Base-by-base conservation (phyloP, 1,140 invertebrate genomes). In the Temnothorax longispinosus region DNA sequence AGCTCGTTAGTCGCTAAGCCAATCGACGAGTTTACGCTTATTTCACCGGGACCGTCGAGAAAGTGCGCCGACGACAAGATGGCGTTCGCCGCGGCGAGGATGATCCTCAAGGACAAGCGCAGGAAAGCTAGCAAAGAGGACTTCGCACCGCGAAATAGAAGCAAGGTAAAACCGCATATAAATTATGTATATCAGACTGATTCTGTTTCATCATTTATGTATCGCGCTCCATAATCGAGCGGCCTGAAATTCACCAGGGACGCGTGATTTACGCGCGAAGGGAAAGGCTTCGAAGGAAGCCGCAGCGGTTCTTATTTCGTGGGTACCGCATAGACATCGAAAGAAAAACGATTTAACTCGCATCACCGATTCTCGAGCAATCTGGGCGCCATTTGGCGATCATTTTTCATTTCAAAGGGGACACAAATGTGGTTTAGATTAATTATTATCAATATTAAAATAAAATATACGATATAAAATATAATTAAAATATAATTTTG, bases 51-150 rank as follows among this genome's bases (percentile, higher is more conserved):
- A 74, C 13, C 52, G 74, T 32, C 44, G 56, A 32, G 7, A 71
- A 18, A 71, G 52, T 71, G 69, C 58, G 5, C 54, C 81, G 75
- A 60, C 80, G 80, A 71, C 91, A 96, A 96, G 91, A 98, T 98
- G 97, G 97, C 97, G 92, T 98, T 98, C 93, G 97, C 97, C 54
- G 97, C 97, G 50, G 97, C 97, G 80, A 96, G 97, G 65, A 98
- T 98, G 97, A 98, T 98, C 89, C 95, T 98, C 71, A 98, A 98
- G 95, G 97, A 98, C 93, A 97, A 97, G 94, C 95, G 97, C 85
- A 95, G 97, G 92, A 97, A 97, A 96, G 96, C 97, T 56, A 97
- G 97, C 44, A 98, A 98, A 93, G 97, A 98, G 94, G 97, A 98
- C 93, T 97, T 97, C 93, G 93, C 95, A 75, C 97, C 97, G 1